These are phyloP conservation scores for Mellivora capensis DNA, from an alignment of 2,113 vertebrate species.

Conservation along the genomic window DNA sequence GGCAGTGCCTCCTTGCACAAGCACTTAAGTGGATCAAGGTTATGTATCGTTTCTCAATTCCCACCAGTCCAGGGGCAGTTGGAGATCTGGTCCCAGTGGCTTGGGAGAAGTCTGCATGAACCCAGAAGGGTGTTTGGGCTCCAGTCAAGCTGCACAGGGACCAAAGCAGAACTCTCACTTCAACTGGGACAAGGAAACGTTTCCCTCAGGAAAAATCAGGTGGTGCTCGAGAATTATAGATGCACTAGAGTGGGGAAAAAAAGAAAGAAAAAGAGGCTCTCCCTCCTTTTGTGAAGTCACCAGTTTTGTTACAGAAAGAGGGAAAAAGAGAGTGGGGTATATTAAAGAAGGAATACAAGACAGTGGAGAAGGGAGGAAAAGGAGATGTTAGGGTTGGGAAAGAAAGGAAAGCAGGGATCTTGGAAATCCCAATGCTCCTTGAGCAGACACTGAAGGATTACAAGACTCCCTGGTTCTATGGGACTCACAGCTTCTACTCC, in stretches of 20 bases:
- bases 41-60: not conserved
- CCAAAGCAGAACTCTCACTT: not conserved
- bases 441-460: no score
- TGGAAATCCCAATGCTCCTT: not conserved
- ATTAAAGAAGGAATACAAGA: not conserved
- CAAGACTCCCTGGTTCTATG: fast-evolving
- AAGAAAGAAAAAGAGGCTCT: not conserved
- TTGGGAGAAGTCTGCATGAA: not conserved
- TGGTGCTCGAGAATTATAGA: not conserved
- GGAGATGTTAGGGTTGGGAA: not conserved
- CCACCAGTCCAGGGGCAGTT: no score
- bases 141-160: not conserved
- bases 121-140: not conserved
- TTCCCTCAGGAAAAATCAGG: not conserved
- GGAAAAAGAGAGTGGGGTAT: not conserved
- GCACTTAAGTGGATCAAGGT: not conserved
- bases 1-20: fast-evolving
- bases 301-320: not conserved
- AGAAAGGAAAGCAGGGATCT: not conserved
- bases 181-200: not conserved
- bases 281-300: not conserved
- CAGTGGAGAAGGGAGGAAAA: not conserved
- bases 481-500: no score
- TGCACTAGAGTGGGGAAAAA: fast-evolving
- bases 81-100: not conserved